phyloP scores from a whole-genome alignment of 2,113 vertebrate genomes.

The Clupea harengus region DNA sequence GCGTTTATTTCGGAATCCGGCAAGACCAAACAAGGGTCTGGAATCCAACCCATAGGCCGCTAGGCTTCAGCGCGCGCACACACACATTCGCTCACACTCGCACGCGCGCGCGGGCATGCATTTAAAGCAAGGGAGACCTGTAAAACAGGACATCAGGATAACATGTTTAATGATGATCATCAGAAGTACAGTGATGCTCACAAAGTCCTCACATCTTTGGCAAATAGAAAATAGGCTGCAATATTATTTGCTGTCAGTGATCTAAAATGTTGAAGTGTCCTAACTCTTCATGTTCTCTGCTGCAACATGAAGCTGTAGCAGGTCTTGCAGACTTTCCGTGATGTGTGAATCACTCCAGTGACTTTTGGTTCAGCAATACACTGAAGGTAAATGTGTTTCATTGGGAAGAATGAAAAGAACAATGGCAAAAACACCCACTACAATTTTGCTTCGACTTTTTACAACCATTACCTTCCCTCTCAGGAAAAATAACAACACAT shows the following conservation, averaged over 20 bases:
- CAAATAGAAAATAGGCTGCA: not conserved
- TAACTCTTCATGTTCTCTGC: not conserved
- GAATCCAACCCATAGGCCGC: slow-evolving; percentile 63
- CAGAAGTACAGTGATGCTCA: not conserved
- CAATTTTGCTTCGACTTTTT: not conserved
- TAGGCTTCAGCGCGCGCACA: slow-evolving; percentile 8
- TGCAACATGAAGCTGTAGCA: not conserved
- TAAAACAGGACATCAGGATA: not conserved
- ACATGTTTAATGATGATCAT: not conserved
- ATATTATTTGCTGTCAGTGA: not conserved
- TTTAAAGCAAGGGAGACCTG: not conserved
- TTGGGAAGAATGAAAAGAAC: not conserved
- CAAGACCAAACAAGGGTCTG: slow-evolving; percentile 74
- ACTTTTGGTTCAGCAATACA: not conserved
- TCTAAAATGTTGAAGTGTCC: not conserved
- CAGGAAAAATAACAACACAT: not conserved
- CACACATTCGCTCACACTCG: slow-evolving; percentile 13
- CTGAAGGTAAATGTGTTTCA: too few relatives aligned
- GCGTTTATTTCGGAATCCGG: slow-evolving; percentile 65
- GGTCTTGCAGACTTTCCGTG: not conserved
- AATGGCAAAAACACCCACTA: not conserved
- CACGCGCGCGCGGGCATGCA: not conserved
- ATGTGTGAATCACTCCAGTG: not conserved
- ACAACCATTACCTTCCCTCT: not conserved
- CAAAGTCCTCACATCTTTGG: not conserved